Evolutionary conservation across 2,113 vertebrate genomes (phyloP).

Genomic region (Bos taurus): ARS-UCD2.0 NC_037342.1:15871501-15872000

Average conservation of each 20-base stretch:
- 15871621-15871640: neutral
- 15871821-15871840: neutral
- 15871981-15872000: neutral
- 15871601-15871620: neutral
- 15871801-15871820: neutral
- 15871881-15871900: neutral
- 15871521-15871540: neutral
- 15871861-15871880: fast-evolving
- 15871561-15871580: neutral
- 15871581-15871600: neutral
- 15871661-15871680: neutral
- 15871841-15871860: neutral
- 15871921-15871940: neutral
- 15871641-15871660: neutral
- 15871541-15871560: neutral
- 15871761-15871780: neutral
- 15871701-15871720: neutral
- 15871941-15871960: neutral
- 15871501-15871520: neutral
- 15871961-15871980: neutral
- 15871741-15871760: neutral
- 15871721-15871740: neutral
- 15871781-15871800: neutral
- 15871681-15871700: neutral
- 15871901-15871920: neutral